Evolutionary conservation across 2,797 vertebrate genomes (phyloP), one percentile per base, ranked within the genome.

Genomic region (Acipenser transmontanus): DNA sequence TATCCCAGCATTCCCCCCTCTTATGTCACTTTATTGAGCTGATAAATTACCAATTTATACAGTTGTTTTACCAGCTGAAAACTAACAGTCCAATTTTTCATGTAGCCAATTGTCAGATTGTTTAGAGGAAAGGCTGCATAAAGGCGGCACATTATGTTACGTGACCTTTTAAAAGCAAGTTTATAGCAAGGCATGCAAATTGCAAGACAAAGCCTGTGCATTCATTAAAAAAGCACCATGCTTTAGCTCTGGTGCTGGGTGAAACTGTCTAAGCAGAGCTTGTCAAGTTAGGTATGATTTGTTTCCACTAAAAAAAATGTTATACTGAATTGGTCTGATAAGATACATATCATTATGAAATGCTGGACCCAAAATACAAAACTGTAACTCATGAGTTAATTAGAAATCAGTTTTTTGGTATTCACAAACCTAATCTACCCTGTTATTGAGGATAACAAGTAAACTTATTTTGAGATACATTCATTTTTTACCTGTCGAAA

Each of bases 131-230:
- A 75, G 82, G 76, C 84, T 84, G 76, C 78, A 57, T n/a, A 11
- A 47, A 34, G 61, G 50, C 9, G 52, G 60, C 2, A 61, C 2
- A 70, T 78, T 85, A 70, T 76, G 77, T 79, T 79, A 54, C 11
- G 50, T 88, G 85, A 87, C 82, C 82, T 88, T 90, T 87, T 69
- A 75, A 76, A 80, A 82, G 14, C 72, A 76, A 52, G 50, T 84
- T 88, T 84, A 83, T 81, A 81, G 82, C 69, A 64, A 78, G 34
- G 34, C 34, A 34, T 34, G 34, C 34, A 34, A 34, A 34, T 34
- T 34, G 34, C 34, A 34, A 34, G 34, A 34, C 34, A 34, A 34
- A 34, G 34, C 34, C 34, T 34, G 34, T 34, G 34, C 34, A 34
- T 34, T 34, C 34, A 34, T 34, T 34, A 34, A 34, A 4, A 34